Percentiles rank a stretch among this genome's conserved stretches.
These are phyloP conservation scores for Phaethornis superciliosus DNA, from an alignment of 2,113 vertebrate genomes.

Conservation along the genomic window DNA sequence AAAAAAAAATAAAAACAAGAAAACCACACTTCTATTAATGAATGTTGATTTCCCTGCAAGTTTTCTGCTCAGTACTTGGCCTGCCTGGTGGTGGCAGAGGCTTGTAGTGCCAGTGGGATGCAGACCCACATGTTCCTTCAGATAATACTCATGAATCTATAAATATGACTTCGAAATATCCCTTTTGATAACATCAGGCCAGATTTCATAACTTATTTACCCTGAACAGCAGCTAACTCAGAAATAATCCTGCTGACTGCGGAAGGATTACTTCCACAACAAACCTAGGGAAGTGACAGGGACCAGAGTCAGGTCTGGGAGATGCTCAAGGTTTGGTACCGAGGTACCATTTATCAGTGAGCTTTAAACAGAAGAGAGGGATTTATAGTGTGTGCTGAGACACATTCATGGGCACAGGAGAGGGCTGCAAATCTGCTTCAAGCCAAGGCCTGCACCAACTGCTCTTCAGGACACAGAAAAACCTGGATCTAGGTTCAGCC, in stretches of 20 bases:
- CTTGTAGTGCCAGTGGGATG: accelerated
- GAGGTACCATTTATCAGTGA: accelerated
- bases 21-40: background rate
- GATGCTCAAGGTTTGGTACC: background rate
- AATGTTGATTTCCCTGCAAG: background rate
- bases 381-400: background rate
- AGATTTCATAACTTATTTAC: conserved; percentile 51
- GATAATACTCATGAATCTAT: background rate
- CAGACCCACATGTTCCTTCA: background rate
- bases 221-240: background rate
- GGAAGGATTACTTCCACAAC: background rate
- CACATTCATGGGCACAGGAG: background rate
- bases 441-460: background rate
- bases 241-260: background rate
- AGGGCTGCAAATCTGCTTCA: no score
- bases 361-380: background rate
- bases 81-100: background rate
- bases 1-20: background rate
- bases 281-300: accelerated
- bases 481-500: background rate
- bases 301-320: background rate
- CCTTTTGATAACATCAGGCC: background rate
- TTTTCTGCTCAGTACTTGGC: background rate
- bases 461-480: background rate
- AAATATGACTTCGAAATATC: conserved; percentile 6